Base-by-base conservation (phyloP, 1,140 invertebrate genomes). In the Trigoniulus corallinus region DNA sequence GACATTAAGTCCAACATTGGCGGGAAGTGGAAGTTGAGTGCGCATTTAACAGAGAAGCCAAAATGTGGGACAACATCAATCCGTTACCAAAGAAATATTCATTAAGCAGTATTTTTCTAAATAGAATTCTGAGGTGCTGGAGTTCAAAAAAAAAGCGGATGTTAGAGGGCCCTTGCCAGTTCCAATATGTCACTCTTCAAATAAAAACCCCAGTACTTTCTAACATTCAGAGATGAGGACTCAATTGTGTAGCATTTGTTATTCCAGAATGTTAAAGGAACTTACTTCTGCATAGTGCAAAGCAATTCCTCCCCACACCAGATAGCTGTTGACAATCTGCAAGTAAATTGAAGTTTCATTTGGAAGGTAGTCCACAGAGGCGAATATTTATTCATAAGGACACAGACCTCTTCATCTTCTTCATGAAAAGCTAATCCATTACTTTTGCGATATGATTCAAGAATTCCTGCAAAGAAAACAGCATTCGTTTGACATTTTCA, bases 241-340 rank as follows among this genome's bases (percentile, higher is more conserved):
- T 12, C 12, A 18, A 10, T 55, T 55, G 25, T 22, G 3, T 20
- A 20, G n/a, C 27, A 48, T 50, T 54, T 37, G 15, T 39, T 18
- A 24, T 54, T 22, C 56, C 51, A 43, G 20, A 45, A 44, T 22
- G 46, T 18, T 13, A 54, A 23, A 54, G n/a, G 18, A 22, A n/a
- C 39, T 51, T 61, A 63, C 67, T 52, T 75, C 71, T 7, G 74
- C 70, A 57, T 77, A 77, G 58, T 76, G 73, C 4, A 78, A 57
- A 2, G 75, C 74, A 41, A 78, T 74, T 22, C 74, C 74, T 12
- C 75, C 76, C 76, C 76, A 78, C 4, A 78, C 74, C 42, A 78
- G 60, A 58, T 77, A 77, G 53, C 69, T 75, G 47, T 67, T 68
- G 2, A 71, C 71, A 45, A 78, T 75, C 64, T 63, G 54, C 23